Conservation (phyloP, 1,140 invertebrate species). For the Aphelenchoides fujianensis region DNA sequence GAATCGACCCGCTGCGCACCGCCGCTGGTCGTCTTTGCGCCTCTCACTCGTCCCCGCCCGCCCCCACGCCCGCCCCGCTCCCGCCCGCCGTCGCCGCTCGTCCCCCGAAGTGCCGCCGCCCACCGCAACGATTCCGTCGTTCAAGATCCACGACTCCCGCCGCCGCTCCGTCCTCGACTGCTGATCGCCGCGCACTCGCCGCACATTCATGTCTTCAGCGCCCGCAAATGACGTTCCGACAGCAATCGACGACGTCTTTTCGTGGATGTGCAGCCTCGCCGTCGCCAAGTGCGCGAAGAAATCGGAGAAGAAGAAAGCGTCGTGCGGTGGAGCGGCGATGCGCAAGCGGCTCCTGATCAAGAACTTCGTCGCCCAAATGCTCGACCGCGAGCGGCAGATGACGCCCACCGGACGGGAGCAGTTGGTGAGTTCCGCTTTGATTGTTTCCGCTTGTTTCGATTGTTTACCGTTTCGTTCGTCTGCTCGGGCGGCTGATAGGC, state of each 20-base stretch:
- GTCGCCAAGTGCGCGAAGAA: constrained; percentile 54
- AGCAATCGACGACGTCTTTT: constrained; percentile 32
- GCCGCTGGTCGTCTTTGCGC: neutral
- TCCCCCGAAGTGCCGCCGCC: neutral
- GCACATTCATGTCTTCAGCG: constrained; percentile 14
- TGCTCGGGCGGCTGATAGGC: too few relatives aligned
- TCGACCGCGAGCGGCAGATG: constrained; percentile 43
- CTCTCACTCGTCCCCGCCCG: neutral
- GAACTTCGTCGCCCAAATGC: constrained; percentile 54
- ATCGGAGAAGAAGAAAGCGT: constrained; percentile 53
- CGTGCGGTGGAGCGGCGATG: constrained; percentile 54
- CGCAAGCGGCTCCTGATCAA: constrained; percentile 53
- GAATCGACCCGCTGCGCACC: neutral
- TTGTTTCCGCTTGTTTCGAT: too few relatives aligned
- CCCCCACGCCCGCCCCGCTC: neutral
- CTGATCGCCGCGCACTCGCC: too few relatives aligned
- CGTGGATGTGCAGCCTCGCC: constrained; percentile 52
- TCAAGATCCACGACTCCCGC: neutral
- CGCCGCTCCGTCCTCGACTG: constrained; percentile 1
- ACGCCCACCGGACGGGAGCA: neutral
- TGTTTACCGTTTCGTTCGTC: too few relatives aligned
- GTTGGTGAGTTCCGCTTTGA: neutral
- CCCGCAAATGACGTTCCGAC: constrained; percentile 17
- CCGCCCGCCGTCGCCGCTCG: too few relatives aligned
- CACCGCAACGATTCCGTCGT: neutral